Base-by-base conservation (phyloP, 1,140 invertebrate species). In the Drosophila orosa region DNA sequence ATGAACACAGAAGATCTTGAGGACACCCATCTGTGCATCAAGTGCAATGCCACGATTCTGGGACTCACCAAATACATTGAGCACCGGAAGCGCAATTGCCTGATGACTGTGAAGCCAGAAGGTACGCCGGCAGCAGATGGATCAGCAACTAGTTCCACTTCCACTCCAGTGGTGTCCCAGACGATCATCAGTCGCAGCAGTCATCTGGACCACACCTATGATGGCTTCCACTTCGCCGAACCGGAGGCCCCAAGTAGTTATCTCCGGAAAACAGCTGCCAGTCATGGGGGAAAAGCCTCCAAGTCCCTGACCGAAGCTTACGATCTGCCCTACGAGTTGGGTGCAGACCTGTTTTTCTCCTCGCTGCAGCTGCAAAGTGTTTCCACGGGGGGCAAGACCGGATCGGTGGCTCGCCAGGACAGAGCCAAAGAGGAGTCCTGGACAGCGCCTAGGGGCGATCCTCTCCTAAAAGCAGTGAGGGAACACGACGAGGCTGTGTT, bases 281-380 rank as follows among this genome's bases (percentile, higher is more conserved):
- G 77, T 22, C 90, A 92, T 40, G 90, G 79, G 3, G 91, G 80
- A 7, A 92, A 92, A 33, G 57, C 73, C 9, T 80, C 90, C 0
- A 92, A 92, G 35, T 62, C 78, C 1, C 19, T 92, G n/a, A 72
- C 75, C 0, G 89, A 92, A 22, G 42, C 69, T 17, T 92, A 92
- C 47, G 91, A 91, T 19, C 62, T 90, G 0, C 79, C 92, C 2
- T 94, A 94, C 56, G 93, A 94, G 44, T 91, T 96, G 6, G 96
- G 95, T 35, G 96, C 96, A 1, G 96, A 96, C 82, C 94, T 96
- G 15, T 97, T 98, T 85, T 98, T 98, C 84, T 96, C 95, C 24
- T 97, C 96, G 1, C 91, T 98, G 25, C 96, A 97, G 87, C 91
- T 98, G 15, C 96, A 97, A 90, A 97, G 96, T 73, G 97, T 96